Conservation (phyloP, 2,797 vertebrate species). For the Sarcophilus harrisii region DNA sequence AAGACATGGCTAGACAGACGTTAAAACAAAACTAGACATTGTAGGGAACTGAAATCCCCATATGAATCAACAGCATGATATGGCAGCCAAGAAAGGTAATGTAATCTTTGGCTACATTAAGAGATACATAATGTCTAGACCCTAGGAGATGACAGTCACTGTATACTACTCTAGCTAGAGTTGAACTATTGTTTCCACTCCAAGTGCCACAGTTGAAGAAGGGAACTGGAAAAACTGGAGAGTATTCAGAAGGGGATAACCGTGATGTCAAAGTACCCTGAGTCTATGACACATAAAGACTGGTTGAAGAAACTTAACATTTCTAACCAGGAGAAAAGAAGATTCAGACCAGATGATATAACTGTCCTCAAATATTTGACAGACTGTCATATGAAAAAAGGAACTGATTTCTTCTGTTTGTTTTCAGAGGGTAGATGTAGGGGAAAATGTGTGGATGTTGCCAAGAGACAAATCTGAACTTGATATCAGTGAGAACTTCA, state of each 20-base stretch:
- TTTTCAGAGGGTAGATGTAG: neutral
- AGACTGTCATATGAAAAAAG: neutral
- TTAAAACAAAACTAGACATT: neutral
- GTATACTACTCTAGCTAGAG: neutral
- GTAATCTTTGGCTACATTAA: conserved; percentile 4
- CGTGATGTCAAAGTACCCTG: neutral
- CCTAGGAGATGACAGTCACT: neutral
- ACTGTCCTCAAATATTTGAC: neutral
- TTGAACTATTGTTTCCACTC: neutral
- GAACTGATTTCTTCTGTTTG: neutral
- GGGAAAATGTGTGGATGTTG: neutral
- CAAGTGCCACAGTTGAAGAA: neutral
- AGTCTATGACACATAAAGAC: neutral
- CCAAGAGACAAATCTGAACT: neutral
- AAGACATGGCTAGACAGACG: neutral
- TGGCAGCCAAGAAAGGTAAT: neutral
- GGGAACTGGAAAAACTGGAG: neutral
- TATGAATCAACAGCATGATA: neutral
- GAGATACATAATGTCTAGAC: conserved; percentile 1
- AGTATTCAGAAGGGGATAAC: neutral
- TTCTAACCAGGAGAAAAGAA: neutral
- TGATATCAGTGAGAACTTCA: neutral
- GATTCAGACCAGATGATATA: neutral
- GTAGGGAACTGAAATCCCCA: neutral
- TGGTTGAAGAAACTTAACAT: neutral